These are phyloP conservation scores for Phoenoteleia sp. DNA, from an alignment of 2,888 invertebrate species.

Conservation along the genomic window DNA sequence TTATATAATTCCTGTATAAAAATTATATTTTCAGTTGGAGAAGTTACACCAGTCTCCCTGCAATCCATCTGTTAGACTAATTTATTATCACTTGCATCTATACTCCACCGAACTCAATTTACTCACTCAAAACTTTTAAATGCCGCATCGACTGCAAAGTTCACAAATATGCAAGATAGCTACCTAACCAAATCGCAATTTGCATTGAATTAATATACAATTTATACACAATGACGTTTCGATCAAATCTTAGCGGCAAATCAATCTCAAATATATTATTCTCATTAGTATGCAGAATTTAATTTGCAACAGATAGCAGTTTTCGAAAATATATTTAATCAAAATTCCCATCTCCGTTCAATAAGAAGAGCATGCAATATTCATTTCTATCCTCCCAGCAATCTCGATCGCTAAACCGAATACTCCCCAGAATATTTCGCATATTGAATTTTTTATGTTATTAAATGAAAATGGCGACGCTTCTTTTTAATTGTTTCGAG, in stretches of 20 bases:
- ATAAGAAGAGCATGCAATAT: slow-evolving; percentile 53
- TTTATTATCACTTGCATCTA: neutral
- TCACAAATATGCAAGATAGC: slow-evolving; percentile 43
- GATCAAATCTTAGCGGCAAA: slow-evolving; percentile 25
- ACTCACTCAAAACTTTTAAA: slow-evolving; percentile 33
- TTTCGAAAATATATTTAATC: slow-evolving; percentile 44
- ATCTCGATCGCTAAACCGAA: slow-evolving; percentile 16
- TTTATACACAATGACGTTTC: slow-evolving; percentile 45
- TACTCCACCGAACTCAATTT: slow-evolving; percentile 1
- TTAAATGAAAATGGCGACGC: slow-evolving; percentile 4
- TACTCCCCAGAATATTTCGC: slow-evolving; percentile 17
- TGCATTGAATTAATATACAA: slow-evolving; percentile 41
- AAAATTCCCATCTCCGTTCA: slow-evolving; percentile 34
- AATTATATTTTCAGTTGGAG: too few relatives aligned
- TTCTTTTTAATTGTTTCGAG: slow-evolving; percentile 32
- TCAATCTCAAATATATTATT: slow-evolving; percentile 32
- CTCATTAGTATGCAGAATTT: slow-evolving; percentile 27
- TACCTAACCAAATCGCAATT: slow-evolving; percentile 12
- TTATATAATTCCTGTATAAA: too few relatives aligned
- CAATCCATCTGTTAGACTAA: neutral
- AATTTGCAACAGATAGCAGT: slow-evolving; percentile 25
- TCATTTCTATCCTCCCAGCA: slow-evolving; percentile 13
- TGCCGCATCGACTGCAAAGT: slow-evolving; percentile 33
- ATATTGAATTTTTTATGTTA: slow-evolving; percentile 42
- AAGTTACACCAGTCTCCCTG: neutral